Evolutionary conservation across 1,140 invertebrate genomes (phyloP).

Genomic region (Caenorhabditis briggsae): DNA sequence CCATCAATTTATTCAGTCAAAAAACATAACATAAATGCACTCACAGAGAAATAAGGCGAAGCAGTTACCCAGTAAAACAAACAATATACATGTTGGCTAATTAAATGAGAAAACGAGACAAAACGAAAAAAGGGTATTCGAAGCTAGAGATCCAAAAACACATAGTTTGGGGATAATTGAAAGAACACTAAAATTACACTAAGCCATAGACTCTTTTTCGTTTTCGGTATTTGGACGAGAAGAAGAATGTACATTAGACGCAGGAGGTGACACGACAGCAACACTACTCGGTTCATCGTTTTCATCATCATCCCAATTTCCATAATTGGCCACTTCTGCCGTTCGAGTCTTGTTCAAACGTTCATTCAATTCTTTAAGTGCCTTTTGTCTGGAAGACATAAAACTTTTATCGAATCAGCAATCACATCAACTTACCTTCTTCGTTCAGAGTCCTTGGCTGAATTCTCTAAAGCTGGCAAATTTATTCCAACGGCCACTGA

Average conservation of each 20-base stretch:
- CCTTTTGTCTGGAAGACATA: constrained; percentile 65
- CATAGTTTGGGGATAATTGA: constrained; percentile 1
- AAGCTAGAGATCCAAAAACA: constrained; percentile 57
- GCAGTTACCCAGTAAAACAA: neutral
- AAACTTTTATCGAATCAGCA: neutral
- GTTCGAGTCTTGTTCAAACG: constrained; percentile 61
- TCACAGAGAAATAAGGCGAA: constrained; percentile 8
- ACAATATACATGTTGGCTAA: neutral
- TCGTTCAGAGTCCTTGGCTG: constrained; percentile 66
- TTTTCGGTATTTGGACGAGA: neutral
- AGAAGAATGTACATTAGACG: constrained; percentile 31
- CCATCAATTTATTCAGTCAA: neutral
- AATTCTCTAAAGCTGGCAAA: constrained; percentile 54
- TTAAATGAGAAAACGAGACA: constrained; percentile 9
- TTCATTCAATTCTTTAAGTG: constrained; percentile 67
- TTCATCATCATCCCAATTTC: constrained; percentile 59
- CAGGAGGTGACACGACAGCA: neutral
- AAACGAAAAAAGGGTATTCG: constrained; percentile 1
- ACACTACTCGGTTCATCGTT: constrained; percentile 24
- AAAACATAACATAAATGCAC: constrained; percentile 26
- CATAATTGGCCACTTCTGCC: constrained; percentile 21
- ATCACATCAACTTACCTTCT: constrained; percentile 54
- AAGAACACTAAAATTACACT: neutral
- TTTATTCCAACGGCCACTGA: constrained; percentile 61
- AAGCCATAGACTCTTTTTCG: neutral